Conservation (phyloP, 2,113 vertebrate species). For the Irena cyanogastra region DNA sequence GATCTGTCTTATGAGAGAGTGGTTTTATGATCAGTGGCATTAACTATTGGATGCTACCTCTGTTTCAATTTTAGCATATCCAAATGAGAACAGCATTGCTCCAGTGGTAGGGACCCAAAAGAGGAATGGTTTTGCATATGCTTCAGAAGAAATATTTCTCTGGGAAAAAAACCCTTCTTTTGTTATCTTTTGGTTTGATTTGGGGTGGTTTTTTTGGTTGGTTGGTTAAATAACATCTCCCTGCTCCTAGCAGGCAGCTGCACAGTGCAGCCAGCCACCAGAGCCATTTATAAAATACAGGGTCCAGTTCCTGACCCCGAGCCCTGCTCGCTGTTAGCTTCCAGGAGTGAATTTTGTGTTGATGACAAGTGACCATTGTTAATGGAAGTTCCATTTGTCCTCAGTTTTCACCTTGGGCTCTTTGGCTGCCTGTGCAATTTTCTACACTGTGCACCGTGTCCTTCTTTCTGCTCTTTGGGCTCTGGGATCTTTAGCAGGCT, state of each 20-base stretch:
- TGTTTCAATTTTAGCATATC: neutral
- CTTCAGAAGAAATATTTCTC: neutral
- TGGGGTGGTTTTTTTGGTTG: neutral
- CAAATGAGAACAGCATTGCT: neutral
- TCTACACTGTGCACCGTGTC: accelerated
- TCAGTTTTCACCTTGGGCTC: neutral
- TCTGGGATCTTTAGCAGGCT: accelerated
- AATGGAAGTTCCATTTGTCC: neutral
- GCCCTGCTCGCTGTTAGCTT: neutral
- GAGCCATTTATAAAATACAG: neutral
- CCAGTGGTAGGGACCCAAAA: neutral
- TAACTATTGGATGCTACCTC: neutral
- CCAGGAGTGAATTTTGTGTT: neutral
- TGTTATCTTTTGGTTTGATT: neutral
- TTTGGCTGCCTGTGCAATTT: neutral
- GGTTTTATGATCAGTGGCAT: neutral
- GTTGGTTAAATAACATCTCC: neutral
- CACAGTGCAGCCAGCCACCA: neutral
- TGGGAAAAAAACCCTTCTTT: neutral
- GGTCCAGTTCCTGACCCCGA: neutral
- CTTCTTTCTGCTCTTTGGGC: neutral
- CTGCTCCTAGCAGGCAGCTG: neutral
- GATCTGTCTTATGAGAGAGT: neutral
- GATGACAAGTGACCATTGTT: neutral
- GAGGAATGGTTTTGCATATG: neutral